Evolutionary conservation across 2,888 invertebrate species (phyloP).

Genomic region (Phragmatobia fuliginosa): DNA sequence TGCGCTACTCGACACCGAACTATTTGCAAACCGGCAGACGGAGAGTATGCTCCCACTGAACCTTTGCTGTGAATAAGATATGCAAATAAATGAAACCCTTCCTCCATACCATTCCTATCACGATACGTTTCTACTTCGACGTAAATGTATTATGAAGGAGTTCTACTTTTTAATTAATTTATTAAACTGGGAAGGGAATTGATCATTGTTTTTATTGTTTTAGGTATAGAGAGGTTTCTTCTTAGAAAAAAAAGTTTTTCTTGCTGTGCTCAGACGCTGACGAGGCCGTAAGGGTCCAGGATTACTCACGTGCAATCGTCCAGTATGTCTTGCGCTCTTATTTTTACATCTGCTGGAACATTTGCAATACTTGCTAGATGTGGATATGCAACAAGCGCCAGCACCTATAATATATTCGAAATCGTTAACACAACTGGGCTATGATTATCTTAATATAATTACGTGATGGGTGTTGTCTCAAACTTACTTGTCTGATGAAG

Average conservation of each 20-base stretch:
- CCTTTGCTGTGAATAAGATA: conserved; percentile 84
- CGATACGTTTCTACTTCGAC: too few species aligned
- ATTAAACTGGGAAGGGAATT: too few species aligned
- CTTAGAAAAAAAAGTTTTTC: too few species aligned
- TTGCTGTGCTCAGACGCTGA: too few species aligned
- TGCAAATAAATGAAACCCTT: too few species aligned
- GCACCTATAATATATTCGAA: conserved; percentile 52
- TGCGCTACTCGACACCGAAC: conserved; percentile 94
- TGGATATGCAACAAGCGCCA: conserved; percentile 91
- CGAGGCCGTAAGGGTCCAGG: too few species aligned
- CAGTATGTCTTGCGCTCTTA: conserved; percentile 89
- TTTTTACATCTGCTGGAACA: conserved; percentile 94
- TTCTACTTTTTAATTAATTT: too few species aligned
- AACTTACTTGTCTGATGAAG: conserved; percentile 94
- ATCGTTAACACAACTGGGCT: background rate
- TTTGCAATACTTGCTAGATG: conserved; percentile 75
- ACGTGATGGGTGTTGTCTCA: background rate
- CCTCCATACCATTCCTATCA: too few species aligned
- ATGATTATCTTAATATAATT: background rate
- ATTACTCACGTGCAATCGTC: conserved; percentile 87
- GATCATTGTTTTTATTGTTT: too few species aligned
- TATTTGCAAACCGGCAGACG: conserved; percentile 93
- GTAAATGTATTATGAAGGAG: too few species aligned
- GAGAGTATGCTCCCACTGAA: conserved; percentile 96
- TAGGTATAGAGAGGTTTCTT: too few species aligned